These are phyloP conservation scores for Meloidogyne exigua DNA, from an alignment of 1,140 invertebrate species.

Conservation along the genomic window DNA sequence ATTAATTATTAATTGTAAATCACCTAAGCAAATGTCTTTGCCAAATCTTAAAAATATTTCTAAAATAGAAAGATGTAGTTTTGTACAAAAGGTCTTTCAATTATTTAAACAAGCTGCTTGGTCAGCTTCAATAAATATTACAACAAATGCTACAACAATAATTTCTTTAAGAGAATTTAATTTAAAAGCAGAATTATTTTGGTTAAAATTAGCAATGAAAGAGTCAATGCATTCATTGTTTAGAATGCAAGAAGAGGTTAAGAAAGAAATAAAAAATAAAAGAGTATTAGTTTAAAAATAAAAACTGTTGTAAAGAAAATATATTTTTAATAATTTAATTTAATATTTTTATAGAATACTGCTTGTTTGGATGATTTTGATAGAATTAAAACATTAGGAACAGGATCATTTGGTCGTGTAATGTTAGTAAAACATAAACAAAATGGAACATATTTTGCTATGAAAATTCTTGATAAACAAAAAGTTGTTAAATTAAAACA, in stretches of 20 bases:
- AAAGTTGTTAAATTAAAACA: slow-evolving; percentile 93
- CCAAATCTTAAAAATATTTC: slow-evolving; percentile 6
- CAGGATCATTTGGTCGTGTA: slow-evolving; percentile 98
- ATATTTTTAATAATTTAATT: neutral
- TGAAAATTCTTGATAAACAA: slow-evolving; percentile 99
- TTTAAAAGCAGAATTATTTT: slow-evolving; percentile 55
- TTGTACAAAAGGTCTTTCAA: slow-evolving; percentile 36
- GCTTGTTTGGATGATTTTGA: slow-evolving; percentile 95
- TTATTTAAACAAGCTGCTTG: slow-evolving; percentile 31
- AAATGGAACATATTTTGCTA: slow-evolving; percentile 92
- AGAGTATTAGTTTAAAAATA: neutral
- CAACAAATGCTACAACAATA: neutral
- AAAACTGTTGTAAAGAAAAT: neutral
- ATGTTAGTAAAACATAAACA: slow-evolving; percentile 99
- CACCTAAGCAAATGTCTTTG: slow-evolving; percentile 27
- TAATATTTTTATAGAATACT: slow-evolving; percentile 73
- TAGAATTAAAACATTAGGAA: slow-evolving; percentile 95
- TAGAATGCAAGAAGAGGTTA: slow-evolving; percentile 24
- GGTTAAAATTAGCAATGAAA: slow-evolving; percentile 48
- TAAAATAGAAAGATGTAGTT: slow-evolving; percentile 30
- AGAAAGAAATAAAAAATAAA: too few species aligned
- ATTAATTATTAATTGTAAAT: neutral
- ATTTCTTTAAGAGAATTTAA: slow-evolving; percentile 41
- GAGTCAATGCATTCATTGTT: slow-evolving; percentile 51
- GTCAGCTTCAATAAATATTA: neutral